These are phyloP conservation scores for Engystomops pustulosus DNA, from an alignment of 2,113 vertebrate species.

Conservation along the genomic window DNA sequence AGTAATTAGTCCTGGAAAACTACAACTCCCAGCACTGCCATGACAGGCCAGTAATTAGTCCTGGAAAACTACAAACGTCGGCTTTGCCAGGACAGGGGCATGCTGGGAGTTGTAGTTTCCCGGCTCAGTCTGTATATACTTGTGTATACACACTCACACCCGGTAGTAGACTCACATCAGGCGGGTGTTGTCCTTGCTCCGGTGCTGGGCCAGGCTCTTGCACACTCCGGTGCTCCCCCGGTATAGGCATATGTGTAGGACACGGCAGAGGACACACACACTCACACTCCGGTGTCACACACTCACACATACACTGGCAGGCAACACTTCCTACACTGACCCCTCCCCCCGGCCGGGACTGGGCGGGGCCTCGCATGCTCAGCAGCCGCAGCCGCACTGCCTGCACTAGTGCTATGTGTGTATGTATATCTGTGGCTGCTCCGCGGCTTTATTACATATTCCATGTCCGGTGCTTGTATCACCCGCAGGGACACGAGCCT, in stretches of 20 bases:
- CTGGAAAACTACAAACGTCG: too few relatives aligned
- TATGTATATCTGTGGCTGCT: background rate
- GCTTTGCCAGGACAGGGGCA: too few relatives aligned
- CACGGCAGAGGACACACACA: conserved; percentile 53
- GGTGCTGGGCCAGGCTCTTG: background rate
- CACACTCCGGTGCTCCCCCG: background rate
- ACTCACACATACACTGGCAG: conserved; percentile 46
- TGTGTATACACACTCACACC: background rate
- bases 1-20: too few relatives aligned
- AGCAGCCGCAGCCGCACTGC: background rate
- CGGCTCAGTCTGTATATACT: background rate
- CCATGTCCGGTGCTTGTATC: too few relatives aligned
- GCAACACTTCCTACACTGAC: conserved; percentile 26
- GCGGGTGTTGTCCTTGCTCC: conserved; percentile 34
- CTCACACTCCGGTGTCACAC: conserved; percentile 31
- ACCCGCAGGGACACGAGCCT: too few relatives aligned
- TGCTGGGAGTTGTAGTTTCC: too few relatives aligned
- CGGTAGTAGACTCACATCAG: background rate
- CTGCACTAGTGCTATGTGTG: background rate
- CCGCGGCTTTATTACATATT: background rate
- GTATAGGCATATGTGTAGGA: conserved; percentile 25
- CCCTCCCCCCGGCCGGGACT: conserved; percentile 20
- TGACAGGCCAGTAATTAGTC: too few relatives aligned
- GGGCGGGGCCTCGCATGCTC: conserved; percentile 34
- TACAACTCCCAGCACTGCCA: too few relatives aligned